Evolutionary conservation across 53 echinoderm and acorn worm genomes (phyloP).

Genomic region (Paracentrotus lividus): DNA sequence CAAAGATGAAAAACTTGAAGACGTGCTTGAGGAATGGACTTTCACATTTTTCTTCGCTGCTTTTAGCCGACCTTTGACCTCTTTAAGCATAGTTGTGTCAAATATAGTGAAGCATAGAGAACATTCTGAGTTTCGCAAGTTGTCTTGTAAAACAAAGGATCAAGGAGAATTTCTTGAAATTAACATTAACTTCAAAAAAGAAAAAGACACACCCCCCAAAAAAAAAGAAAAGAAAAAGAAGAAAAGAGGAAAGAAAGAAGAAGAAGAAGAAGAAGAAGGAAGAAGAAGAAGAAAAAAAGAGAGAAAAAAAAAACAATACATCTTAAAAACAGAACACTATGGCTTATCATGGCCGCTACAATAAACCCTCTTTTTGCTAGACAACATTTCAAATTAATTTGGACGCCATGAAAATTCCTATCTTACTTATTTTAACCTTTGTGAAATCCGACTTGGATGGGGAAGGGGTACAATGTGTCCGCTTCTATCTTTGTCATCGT

Average conservation of each 20-base stretch:
- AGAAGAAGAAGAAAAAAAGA: background rate
- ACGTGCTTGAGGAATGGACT: background rate
- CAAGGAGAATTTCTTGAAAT: too few relatives aligned
- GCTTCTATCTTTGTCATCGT: too few relatives aligned
- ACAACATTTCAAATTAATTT: too few relatives aligned
- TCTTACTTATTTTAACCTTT: too few relatives aligned
- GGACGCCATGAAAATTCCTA: too few relatives aligned
- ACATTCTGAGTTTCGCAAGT: background rate
- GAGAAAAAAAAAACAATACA: background rate
- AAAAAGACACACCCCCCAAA: too few relatives aligned
- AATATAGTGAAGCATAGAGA: background rate
- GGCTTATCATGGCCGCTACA: too few relatives aligned
- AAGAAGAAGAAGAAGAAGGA: background rate
- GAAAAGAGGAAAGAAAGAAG: background rate
- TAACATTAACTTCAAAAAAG: too few relatives aligned
- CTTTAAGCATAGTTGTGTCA: constrained; percentile 11
- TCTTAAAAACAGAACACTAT: too few relatives aligned
- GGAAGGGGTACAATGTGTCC: too few relatives aligned
- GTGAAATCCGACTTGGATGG: too few relatives aligned
- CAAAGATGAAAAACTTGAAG: background rate
- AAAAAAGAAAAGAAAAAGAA: background rate
- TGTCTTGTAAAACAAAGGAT: background rate
- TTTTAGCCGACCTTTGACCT: background rate
- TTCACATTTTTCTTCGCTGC: background rate
- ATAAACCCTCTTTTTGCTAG: too few relatives aligned